Conservation (phyloP, 2,888 invertebrate species). For the Psylliodes chrysocephalus region DNA sequence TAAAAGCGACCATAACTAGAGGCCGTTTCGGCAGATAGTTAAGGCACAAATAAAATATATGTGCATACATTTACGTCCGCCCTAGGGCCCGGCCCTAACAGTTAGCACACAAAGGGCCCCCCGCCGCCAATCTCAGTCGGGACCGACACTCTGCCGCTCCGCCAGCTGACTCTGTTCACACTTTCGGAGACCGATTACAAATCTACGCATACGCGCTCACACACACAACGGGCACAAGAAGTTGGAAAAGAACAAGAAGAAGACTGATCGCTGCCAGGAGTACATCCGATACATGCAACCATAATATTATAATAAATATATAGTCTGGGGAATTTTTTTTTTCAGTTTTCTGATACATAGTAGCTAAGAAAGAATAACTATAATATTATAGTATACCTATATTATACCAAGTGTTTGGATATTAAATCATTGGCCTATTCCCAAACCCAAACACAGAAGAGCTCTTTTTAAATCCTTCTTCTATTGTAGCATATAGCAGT, state of each 20-base stretch:
- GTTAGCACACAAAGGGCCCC: constrained; percentile 61
- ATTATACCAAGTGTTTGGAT: no score
- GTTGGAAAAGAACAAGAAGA: background rate
- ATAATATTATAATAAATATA: background rate
- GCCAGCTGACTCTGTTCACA: constrained; percentile 60
- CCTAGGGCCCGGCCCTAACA: constrained; percentile 60
- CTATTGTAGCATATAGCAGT: no score
- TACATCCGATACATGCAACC: no score
- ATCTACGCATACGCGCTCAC: no score
- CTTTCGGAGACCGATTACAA: constrained; percentile 46
- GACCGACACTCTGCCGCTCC: constrained; percentile 46
- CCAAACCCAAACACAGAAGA: no score
- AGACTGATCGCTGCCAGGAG: background rate
- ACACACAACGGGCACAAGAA: constrained; percentile 18
- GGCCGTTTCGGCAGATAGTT: constrained; percentile 13
- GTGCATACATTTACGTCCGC: constrained; percentile 58
- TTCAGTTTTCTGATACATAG: no score
- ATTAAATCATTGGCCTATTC: no score
- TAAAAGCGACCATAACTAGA: background rate
- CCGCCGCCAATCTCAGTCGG: constrained; percentile 58
- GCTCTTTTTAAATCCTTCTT: no score
- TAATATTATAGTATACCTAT: no score
- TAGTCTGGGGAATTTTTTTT: no score
- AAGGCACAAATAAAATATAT: constrained; percentile 49
- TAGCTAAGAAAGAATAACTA: no score